Evolutionary conservation across 2,113 vertebrate genomes (phyloP).

Genomic region (Athene noctua): DNA sequence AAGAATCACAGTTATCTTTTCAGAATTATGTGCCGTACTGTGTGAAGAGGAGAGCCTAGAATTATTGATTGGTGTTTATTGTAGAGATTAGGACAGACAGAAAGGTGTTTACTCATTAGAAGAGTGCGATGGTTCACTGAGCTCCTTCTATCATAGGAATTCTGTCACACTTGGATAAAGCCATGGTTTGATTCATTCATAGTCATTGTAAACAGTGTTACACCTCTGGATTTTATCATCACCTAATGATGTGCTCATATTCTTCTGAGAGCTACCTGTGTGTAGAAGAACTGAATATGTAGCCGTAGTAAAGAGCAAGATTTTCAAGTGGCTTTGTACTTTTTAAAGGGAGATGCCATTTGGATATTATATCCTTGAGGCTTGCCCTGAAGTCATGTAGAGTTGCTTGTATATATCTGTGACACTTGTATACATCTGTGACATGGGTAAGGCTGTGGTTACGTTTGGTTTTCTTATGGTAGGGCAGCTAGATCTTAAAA

Average conservation of each 20-base stretch:
- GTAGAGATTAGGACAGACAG: constrained; percentile 10
- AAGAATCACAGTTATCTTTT: background rate
- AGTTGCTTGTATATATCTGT: background rate
- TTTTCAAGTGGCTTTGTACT: background rate
- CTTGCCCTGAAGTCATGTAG: background rate
- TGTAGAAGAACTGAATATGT: background rate
- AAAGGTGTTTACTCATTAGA: constrained; percentile 39
- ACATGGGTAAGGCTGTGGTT: background rate
- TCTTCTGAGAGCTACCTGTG: background rate
- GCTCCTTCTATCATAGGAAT: background rate
- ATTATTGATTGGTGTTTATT: constrained; percentile 8
- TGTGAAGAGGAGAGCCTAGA: background rate
- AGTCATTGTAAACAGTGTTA: background rate
- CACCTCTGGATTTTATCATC: background rate
- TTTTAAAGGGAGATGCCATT: background rate
- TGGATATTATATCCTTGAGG: background rate
- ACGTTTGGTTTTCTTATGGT: background rate
- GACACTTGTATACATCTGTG: background rate
- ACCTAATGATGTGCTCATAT: background rate
- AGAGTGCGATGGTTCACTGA: background rate
- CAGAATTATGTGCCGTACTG: background rate
- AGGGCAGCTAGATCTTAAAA: background rate
- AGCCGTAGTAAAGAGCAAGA: background rate
- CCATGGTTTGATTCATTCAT: background rate
- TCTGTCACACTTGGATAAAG: background rate